phyloP scores from a whole-genome alignment of 2,888 invertebrate species.

The Argyra leucocephala region DNA sequence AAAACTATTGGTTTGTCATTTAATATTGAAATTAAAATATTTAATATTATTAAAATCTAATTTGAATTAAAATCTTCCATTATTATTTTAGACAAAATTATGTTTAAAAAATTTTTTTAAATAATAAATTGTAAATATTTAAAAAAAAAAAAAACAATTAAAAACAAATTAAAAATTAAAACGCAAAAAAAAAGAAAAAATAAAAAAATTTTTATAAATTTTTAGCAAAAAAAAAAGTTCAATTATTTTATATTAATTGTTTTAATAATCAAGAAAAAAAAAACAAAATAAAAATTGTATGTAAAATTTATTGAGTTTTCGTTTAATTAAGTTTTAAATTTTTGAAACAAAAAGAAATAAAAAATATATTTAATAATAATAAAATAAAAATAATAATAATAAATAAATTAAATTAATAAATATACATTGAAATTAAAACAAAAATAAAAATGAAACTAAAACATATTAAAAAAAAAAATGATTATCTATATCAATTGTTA shows the following conservation, averaged over 20 bases:
- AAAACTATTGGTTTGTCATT: too few species aligned
- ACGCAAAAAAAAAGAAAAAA: neutral
- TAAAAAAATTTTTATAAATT: constrained; percentile 3
- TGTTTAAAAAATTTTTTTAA: too few species aligned
- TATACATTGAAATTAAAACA: neutral
- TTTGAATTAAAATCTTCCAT: too few species aligned
- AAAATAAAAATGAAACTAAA: neutral
- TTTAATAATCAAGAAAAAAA: neutral
- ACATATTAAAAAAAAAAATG: constrained; percentile 2
- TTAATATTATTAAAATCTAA: too few species aligned
- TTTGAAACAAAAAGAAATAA: neutral
- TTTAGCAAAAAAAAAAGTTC: neutral
- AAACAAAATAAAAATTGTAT: neutral
- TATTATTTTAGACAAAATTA: too few species aligned
- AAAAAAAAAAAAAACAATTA: neutral
- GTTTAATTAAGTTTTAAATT: neutral
- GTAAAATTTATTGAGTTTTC: neutral
- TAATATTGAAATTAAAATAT: too few species aligned
- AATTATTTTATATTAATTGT: constrained; percentile 3
- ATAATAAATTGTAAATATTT: neutral
- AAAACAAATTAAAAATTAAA: neutral
- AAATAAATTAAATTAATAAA: too few species aligned
- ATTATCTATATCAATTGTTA: constrained; percentile 6
- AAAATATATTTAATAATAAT: neutral
- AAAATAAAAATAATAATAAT: neutral